These are phyloP conservation scores for Xenotilapia caudafasciata DNA, from an alignment of 2,113 vertebrate genomes.

Conservation along the genomic window DNA sequence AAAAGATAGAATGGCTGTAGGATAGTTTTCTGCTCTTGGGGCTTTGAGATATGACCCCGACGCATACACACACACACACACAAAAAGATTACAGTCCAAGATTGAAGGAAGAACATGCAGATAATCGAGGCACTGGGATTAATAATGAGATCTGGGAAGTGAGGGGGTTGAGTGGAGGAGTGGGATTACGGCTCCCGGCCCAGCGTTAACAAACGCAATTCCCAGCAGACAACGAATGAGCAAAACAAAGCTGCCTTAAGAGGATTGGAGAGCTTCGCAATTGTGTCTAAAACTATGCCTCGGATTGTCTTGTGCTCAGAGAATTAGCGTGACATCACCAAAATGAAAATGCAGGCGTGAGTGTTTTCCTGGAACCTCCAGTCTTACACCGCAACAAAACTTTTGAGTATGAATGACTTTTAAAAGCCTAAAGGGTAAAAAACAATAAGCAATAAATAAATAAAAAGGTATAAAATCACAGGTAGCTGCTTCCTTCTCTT, in stretches of 20 bases:
- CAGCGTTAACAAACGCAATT: slow-evolving; percentile 46
- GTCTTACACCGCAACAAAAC: not conserved
- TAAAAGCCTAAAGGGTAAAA: accelerated
- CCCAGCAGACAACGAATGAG: slow-evolving; percentile 52
- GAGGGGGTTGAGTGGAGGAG: not conserved
- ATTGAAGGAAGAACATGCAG: slow-evolving; percentile 49
- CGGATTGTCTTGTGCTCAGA: slow-evolving; percentile 7
- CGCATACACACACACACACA: not conserved
- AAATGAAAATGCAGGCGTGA: slow-evolving; percentile 24
- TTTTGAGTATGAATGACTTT: not conserved
- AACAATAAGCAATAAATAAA: not conserved
- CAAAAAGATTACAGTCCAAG: slow-evolving; percentile 21
- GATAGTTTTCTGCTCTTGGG: not conserved
- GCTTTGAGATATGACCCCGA: slow-evolving; percentile 10
- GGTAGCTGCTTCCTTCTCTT: not conserved
- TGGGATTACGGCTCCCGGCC: slow-evolving; percentile 44
- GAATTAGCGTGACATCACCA: slow-evolving; percentile 31
- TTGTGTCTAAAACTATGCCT: slow-evolving; percentile 31
- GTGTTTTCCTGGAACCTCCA: not conserved
- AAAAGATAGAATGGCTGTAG: not conserved
- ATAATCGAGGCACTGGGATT: slow-evolving; percentile 51
- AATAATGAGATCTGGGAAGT: slow-evolving; percentile 50
- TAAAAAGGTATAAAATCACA: not conserved
- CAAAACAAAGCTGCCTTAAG: slow-evolving; percentile 56
- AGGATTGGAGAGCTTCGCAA: slow-evolving; percentile 36